These are phyloP conservation scores for Cataglyphis rosenhaueri DNA, from an alignment of 2,888 invertebrate species.

Conservation along the genomic window DNA sequence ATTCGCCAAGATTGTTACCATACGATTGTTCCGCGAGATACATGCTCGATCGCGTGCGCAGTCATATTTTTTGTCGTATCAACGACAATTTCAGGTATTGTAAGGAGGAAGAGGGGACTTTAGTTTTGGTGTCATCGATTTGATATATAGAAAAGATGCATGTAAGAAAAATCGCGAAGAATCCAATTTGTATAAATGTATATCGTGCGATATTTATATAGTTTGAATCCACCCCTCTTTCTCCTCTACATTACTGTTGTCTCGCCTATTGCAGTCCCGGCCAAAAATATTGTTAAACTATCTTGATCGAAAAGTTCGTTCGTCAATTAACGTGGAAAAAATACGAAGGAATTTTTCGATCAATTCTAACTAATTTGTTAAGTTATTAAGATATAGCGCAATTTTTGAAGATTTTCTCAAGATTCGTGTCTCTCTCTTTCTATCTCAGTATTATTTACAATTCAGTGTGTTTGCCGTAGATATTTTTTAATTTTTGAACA, in stretches of 20 bases:
- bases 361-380: constrained; percentile 25
- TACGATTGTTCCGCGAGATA: constrained; percentile 33
- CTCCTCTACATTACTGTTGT: neutral
- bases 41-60: constrained; percentile 36
- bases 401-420: constrained; percentile 29
- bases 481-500: constrained; percentile 37
- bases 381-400: constrained; percentile 24
- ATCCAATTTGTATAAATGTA: neutral
- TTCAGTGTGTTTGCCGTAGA: constrained; percentile 16
- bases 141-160: neutral
- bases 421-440: neutral
- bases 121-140: neutral
- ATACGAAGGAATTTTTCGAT: constrained; percentile 40
- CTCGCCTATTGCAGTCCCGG: constrained; percentile 20
- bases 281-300: constrained; percentile 9
- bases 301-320: constrained; percentile 37
- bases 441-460: constrained; percentile 52
- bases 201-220: neutral
- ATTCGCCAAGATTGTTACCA: neutral
- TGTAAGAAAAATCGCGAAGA: neutral
- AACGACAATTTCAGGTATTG: constrained; percentile 24
- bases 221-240: neutral
- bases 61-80: constrained; percentile 39
- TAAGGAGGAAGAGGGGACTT: constrained; percentile 10
- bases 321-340: constrained; percentile 6